Evolutionary conservation across 2,888 invertebrate genomes (phyloP).

Genomic region (Apotomis betuletana): DNA sequence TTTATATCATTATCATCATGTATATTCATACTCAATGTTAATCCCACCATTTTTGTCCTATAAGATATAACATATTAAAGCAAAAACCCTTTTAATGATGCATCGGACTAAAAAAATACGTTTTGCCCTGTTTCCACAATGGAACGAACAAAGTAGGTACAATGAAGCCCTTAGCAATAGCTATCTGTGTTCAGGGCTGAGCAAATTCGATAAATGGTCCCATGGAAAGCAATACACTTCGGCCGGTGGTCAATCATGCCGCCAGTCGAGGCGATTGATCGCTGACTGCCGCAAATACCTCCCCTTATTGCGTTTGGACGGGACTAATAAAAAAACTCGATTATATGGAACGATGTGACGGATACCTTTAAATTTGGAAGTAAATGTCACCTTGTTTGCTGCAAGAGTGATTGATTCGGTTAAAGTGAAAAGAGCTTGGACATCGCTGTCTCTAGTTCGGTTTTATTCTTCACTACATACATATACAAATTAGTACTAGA

Average conservation of each 20-base stretch:
- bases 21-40: no score
- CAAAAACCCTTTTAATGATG: no score
- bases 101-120: no score
- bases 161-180: slow-evolving; percentile 46
- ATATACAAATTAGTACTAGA: no score
- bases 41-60: no score
- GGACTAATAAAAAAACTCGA: slow-evolving; percentile 31
- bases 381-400: background rate
- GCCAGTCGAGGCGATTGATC: slow-evolving; percentile 54
- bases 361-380: slow-evolving; percentile 9
- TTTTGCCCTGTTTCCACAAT: slow-evolving; percentile 6
- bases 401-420: background rate
- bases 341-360: slow-evolving; percentile 1
- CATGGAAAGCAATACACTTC: slow-evolving; percentile 56
- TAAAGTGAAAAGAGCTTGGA: background rate
- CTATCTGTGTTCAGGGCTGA: slow-evolving; percentile 54
- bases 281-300: slow-evolving; percentile 43
- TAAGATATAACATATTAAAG: no score
- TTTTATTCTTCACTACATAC: no score
- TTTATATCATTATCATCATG: no score
- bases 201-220: slow-evolving; percentile 55
- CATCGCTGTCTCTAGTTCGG: no score
- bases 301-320: slow-evolving; percentile 51
- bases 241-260: slow-evolving; percentile 52
- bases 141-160: slow-evolving; percentile 47